Evolutionary conservation across 2,113 vertebrate genomes (phyloP), one percentile per base, ranked within the genome.

Genomic region (Onychostruthus taczanowskii): DNA sequence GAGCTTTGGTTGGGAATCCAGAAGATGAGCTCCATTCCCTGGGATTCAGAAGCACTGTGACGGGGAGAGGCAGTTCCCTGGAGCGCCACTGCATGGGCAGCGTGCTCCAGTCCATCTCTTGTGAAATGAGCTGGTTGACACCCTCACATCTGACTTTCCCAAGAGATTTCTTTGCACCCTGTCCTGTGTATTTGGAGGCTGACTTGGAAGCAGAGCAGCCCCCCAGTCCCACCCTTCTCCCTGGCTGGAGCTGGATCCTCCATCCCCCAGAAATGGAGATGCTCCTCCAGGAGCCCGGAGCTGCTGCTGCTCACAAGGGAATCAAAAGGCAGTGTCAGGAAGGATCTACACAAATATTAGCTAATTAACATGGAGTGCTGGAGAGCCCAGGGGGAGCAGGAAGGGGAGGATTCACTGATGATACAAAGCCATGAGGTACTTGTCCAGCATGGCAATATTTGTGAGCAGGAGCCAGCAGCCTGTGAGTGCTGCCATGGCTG

Each of bases 341-440:
- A 50, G 2, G 11, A 68, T 81, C 80, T 89, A 63, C 96, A 90
- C 44, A 87, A 95, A 89, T 94, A 95, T 69, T 95, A 85, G 53
- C 76, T 70, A 82, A 87, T 95, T 96, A 95, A 93, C 88, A 75
- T 87, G 86, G 75, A 16, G 82, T 90, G 64, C 53, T 15, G 41
- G 66, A 23, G n/a, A 69, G 61, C 83, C 76, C 41, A 12, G 39
- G 58, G 70, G 37, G 27, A 78, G 56, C 47, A 67, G 68, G 66
- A 63, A 69, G 15, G 37, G 47, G 56, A 81, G 61, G 49, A 31
- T 62, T 87, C 4, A 2, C 77, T 43, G 89, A 95, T 59, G 77
- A 35, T 52, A 67, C 20, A 28, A 53, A 92, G 74, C 80, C 47
- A 22, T 6, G 11, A 7, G 7, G 24, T 64, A n/a, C 53, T 47